Conservation (phyloP, 2,797 vertebrate species). For the Mycteria americana region DNA sequence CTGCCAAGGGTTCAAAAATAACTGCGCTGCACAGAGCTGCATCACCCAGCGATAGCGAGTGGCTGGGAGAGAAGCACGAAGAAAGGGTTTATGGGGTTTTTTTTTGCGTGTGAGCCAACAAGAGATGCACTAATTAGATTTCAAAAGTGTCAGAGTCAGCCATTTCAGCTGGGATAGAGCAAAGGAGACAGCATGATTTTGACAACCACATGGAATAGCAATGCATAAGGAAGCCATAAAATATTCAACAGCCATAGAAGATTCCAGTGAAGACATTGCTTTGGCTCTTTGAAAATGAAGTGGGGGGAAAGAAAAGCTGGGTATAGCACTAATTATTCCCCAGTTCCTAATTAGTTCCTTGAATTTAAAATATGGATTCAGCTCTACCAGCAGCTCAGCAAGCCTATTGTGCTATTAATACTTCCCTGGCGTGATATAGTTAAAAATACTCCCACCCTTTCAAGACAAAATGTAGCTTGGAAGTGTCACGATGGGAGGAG, state of each 20-base stretch:
- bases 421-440: neutral
- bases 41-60: neutral
- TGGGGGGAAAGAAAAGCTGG: neutral
- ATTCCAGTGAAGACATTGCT: neutral
- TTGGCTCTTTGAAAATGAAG: neutral
- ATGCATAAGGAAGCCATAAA: neutral
- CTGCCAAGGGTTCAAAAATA: neutral
- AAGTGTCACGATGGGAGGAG: slow-evolving; percentile 45
- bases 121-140: neutral
- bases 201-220: neutral
- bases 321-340: neutral
- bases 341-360: neutral
- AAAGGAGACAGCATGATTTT: neutral
- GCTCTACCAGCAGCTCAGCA: neutral
- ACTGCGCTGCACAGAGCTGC: neutral
- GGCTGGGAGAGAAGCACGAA: neutral
- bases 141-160: neutral
- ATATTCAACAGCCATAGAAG: slow-evolving; percentile 34
- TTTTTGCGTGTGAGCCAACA: neutral
- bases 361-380: neutral
- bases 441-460: slow-evolving; percentile 22
- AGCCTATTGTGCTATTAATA: slow-evolving; percentile 62
- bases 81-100: neutral
- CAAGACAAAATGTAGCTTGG: slow-evolving; percentile 3
- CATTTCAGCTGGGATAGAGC: neutral